phyloP scores from a whole-genome alignment of 2,888 invertebrate genomes.

The Dolomedes plantarius region DNA sequence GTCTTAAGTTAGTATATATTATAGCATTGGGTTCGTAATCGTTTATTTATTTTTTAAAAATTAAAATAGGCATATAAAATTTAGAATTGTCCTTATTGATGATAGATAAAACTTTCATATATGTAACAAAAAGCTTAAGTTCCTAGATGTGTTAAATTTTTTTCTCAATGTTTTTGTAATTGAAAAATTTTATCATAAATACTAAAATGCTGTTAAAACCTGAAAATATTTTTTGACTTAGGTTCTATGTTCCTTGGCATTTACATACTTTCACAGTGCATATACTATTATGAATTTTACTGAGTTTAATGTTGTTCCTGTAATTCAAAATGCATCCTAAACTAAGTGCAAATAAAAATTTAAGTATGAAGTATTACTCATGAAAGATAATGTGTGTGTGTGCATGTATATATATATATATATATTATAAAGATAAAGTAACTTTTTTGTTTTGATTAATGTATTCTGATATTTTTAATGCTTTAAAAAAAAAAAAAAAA shows the following conservation, averaged over 20 bases:
- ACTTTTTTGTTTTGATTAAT: too few relatives aligned
- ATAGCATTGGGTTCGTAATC: too few relatives aligned
- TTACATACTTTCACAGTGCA: not conserved
- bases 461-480: too few relatives aligned
- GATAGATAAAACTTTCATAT: too few relatives aligned
- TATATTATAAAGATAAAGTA: too few relatives aligned
- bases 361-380: not conserved
- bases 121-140: too few relatives aligned
- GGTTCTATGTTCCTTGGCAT: conserved; percentile 6
- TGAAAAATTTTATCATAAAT: not conserved
- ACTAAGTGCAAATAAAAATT: not conserved
- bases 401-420: too few relatives aligned
- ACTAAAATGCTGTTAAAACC: not conserved
- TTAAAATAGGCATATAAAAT: too few relatives aligned
- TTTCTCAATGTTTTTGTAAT: not conserved
- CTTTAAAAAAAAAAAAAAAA: too few relatives aligned
- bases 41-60: too few relatives aligned
- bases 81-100: too few relatives aligned
- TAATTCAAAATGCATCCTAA: not conserved
- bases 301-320: not conserved
- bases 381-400: conserved; percentile 3
- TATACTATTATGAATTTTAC: not conserved
- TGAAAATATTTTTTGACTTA: not conserved
- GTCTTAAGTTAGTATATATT: too few relatives aligned
- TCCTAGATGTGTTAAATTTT: not conserved